Conservation (phyloP, 2,113 vertebrate species). For the Grammomys dolichurus region DNA sequence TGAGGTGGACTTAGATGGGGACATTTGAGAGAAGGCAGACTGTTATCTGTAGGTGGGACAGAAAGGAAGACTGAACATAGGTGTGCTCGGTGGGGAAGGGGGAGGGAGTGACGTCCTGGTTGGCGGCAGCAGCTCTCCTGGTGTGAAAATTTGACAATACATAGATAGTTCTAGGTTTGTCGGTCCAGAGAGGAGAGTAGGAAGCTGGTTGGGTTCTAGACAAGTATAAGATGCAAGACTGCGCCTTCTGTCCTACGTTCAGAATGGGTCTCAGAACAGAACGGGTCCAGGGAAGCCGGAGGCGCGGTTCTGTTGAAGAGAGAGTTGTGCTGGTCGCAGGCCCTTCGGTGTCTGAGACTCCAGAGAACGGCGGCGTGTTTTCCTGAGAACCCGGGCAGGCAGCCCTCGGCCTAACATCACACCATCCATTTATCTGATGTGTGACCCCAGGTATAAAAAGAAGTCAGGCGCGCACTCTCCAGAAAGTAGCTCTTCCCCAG, state of each 20-base stretch:
- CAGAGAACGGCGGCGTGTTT: background rate
- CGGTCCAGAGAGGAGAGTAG: background rate
- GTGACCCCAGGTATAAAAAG: background rate
- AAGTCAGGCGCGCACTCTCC: background rate
- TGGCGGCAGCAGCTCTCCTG: background rate
- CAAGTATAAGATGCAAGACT: background rate
- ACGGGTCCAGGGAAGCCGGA: too few relatives aligned
- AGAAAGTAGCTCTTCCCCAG: background rate
- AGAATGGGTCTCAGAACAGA: background rate
- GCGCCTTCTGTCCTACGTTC: accelerated
- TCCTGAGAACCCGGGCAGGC: background rate
- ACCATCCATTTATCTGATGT: background rate
- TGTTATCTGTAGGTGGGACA: background rate
- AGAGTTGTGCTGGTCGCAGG: background rate
- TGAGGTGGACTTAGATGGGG: background rate
- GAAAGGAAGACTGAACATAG: background rate
- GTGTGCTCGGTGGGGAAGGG: background rate
- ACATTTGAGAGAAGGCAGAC: background rate
- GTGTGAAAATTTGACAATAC: background rate
- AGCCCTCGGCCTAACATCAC: background rate
- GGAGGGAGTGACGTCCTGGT: background rate
- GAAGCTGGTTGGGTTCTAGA: background rate
- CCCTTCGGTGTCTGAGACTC: background rate
- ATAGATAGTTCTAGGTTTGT: background rate
- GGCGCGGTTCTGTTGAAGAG: background rate